Base-by-base conservation (phyloP, 2,113 vertebrate species). In the Otolemur garnettii region DNA sequence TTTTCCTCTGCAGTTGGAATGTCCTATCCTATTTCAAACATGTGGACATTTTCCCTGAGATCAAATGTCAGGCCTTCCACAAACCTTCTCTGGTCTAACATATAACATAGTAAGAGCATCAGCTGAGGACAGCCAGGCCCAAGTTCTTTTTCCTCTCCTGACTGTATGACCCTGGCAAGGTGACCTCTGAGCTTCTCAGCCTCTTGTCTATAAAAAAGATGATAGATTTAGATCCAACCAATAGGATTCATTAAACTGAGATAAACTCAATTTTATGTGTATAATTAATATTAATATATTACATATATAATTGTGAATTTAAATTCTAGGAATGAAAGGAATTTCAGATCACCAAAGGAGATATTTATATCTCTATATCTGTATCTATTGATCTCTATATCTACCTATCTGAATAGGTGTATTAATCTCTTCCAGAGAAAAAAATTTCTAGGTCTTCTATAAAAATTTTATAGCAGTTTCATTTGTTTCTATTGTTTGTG, bases 261-360 rank as follows among this genome's bases (percentile, higher is more conserved):
- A 42, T 69, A 24, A 68, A 74, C 26, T 93, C 13, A 86, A 35
- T 9, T 50, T 50, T 50, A 50, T 15, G 50, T 75, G 6, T 81
- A 14, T 89, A 38, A 88, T 80, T 59, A 50, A 50, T 50, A 50
- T 50, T 50, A 50, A 50, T 50, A 9, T 50, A 50, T 50, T 50
- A 50, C 45, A 9, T 50, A 50, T 50, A 50, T 50, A 50, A 50
- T 93, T 28, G 88, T 22, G 14, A 89, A 91, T 87, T 91, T 53
- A 79, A 95, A 62, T 90, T 92, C 55, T 42, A 92, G 38, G 22
- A 78, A 79, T 82, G 82, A 91, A 94, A 82, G 64, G 35, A 90
- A 83, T 11, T 90, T 83, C 59, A 88, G 5, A 91, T 74, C 28
- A 88, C 55, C 55, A 71, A 45, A 82, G 62, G 14, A 78, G 45